These are phyloP conservation scores for Bactericera cockerelli DNA, from an alignment of 1,140 invertebrate species.

Conservation along the genomic window DNA sequence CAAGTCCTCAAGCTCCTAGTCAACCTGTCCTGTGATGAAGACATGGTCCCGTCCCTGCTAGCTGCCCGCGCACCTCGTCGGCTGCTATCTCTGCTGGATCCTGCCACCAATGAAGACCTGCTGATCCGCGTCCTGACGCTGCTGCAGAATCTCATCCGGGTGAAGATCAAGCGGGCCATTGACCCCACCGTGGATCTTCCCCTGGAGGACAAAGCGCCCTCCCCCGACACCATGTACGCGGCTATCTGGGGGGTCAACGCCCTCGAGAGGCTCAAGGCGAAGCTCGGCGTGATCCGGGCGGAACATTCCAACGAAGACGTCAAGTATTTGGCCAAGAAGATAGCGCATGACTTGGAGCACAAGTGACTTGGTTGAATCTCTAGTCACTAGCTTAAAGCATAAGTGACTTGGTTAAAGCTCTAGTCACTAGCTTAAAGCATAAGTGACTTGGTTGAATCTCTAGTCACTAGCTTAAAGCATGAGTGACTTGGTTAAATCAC, in stretches of 20 bases:
- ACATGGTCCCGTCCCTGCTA: constrained; percentile 42
- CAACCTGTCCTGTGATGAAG: constrained; percentile 44
- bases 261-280: constrained; percentile 31
- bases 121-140: constrained; percentile 37
- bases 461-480: too few relatives aligned
- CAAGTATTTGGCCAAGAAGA: constrained; percentile 29
- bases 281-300: constrained; percentile 33
- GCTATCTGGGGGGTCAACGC: constrained; percentile 34
- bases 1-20: constrained; percentile 44
- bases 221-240: constrained; percentile 40
- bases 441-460: too few relatives aligned
- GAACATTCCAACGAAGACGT: constrained; percentile 35
- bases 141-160: constrained; percentile 35
- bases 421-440: too few relatives aligned
- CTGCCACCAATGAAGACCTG: constrained; percentile 32
- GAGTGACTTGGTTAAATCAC: too few relatives aligned
- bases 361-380: constrained; percentile 15
- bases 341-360: constrained; percentile 15
- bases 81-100: constrained; percentile 33
- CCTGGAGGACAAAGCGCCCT: constrained; percentile 37
- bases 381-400: too few relatives aligned
- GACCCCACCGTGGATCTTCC: constrained; percentile 34
- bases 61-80: constrained; percentile 41
- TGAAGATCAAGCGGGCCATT: constrained; percentile 30
- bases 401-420: too few relatives aligned